Percentiles rank a stretch among this genome's conserved stretches.
Evolutionary conservation across 2,113 vertebrate genomes (phyloP).

Genomic region (Microtus montanus): DNA sequence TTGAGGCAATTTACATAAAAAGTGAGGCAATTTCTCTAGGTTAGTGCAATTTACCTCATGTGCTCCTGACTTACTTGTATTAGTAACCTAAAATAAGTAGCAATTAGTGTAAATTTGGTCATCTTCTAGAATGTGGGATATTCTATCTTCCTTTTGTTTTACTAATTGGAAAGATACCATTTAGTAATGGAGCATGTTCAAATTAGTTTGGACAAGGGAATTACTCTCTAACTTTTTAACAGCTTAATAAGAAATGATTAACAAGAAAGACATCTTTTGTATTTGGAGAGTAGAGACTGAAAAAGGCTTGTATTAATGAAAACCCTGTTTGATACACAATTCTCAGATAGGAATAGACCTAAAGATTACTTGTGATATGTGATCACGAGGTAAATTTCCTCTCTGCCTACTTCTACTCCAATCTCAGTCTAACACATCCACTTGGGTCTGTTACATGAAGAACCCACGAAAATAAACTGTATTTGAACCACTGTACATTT

Average conservation of each 20-base stretch:
- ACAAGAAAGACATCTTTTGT: neutral
- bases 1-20: conserved; percentile 67
- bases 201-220: conserved; percentile 21
- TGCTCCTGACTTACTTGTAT: conserved; percentile 66
- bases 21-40: conserved; percentile 59
- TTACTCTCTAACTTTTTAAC: conserved; percentile 26
- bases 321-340: neutral
- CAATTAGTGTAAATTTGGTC: conserved; percentile 71
- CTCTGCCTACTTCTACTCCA: neutral
- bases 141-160: conserved; percentile 40
- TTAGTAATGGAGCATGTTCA: neutral
- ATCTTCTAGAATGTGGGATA: conserved; percentile 56
- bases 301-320: neutral
- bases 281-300: neutral
- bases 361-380: neutral
- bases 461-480: neutral
- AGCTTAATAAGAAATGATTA: conserved; percentile 3
- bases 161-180: neutral
- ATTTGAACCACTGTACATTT: neutral
- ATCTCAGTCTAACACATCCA: neutral
- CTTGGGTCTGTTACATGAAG: neutral
- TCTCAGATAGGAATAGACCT: neutral
- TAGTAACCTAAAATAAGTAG: conserved; percentile 66
- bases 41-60: conserved; percentile 51
- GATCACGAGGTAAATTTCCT: neutral